Percentiles rank a stretch among this genome's conserved stretches.
phyloP scores from a whole-genome alignment of 2,797 vertebrate genomes.

The Syngnathus rostellatus region DNA sequence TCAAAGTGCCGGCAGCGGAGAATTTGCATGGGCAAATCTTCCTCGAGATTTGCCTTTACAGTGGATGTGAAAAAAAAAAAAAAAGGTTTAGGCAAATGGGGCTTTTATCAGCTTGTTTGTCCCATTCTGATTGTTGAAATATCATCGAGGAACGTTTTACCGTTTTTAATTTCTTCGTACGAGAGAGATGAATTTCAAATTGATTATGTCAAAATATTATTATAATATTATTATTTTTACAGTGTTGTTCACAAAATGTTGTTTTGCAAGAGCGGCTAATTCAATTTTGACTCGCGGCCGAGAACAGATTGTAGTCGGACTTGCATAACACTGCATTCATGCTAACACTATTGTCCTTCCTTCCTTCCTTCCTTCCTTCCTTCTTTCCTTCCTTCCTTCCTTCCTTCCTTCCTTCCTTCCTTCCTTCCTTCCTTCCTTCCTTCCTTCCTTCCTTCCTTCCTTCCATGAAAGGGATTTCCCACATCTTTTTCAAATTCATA shows the following conservation, averaged over 20 bases:
- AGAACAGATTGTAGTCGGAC: neutral
- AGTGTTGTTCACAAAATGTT: no score
- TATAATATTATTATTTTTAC: no score
- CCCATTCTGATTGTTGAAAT: neutral
- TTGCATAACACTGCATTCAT: neutral
- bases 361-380: no score
- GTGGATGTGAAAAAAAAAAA: neutral
- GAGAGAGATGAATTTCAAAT: neutral
- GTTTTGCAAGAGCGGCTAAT: neutral
- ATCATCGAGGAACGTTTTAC: neutral
- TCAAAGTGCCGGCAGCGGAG: constrained; percentile 41
- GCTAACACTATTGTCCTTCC: no score
- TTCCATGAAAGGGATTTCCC: neutral
- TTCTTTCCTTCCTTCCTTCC: no score
- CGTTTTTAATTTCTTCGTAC: neutral
- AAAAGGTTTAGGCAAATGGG: neutral
- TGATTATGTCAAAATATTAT: neutral
- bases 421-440: no score
- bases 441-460: neutral
- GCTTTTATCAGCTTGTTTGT: neutral
- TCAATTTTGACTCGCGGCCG: neutral
- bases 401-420: no score
- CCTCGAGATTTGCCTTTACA: constrained; percentile 10
- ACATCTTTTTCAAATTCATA: neutral
- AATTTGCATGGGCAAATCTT: constrained; percentile 53